phyloP scores from a whole-genome alignment of 2,797 vertebrate species.

The Channallabes apus region DNA sequence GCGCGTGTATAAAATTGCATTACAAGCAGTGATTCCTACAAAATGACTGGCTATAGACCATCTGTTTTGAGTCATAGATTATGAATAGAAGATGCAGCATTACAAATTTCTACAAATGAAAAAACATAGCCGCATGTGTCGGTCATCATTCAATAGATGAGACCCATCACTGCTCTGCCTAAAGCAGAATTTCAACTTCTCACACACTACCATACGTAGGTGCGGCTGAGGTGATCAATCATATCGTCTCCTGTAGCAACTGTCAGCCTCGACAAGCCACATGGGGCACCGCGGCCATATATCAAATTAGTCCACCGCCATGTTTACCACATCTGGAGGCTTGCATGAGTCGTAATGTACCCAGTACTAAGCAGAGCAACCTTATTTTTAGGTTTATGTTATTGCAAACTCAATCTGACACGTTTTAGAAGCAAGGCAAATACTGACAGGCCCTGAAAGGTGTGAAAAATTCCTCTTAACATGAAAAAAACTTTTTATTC shows the following conservation, averaged over 20 bases:
- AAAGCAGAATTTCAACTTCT: conserved; percentile 48
- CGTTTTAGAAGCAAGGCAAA: conserved; percentile 7
- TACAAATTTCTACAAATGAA: conserved; percentile 50
- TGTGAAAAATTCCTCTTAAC: conserved; percentile 12
- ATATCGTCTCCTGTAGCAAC: conserved; percentile 71
- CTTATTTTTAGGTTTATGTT: conserved; percentile 29
- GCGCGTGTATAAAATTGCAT: no score
- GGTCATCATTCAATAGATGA: conserved; percentile 55
- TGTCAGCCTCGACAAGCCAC: conserved; percentile 60
- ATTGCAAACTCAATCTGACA: conserved; percentile 33
- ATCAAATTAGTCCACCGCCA: conserved; percentile 65
- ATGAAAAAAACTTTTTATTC: conserved; percentile 18
- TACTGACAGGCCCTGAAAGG: background rate
- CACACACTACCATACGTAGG: conserved; percentile 56
- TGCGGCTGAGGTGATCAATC: conserved; percentile 65
- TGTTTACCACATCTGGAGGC: conserved; percentile 64
- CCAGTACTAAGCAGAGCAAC: conserved; percentile 22
- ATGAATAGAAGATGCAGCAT: conserved; percentile 46
- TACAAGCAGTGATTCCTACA: conserved; percentile 2
- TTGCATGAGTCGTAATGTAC: conserved; percentile 46
- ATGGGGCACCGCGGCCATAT: conserved; percentile 64
- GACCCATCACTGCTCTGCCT: conserved; percentile 28
- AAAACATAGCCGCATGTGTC: conserved; percentile 20
- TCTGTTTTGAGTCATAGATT: conserved; percentile 26
- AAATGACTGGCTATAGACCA: conserved; percentile 29